Evolutionary conservation across 1,140 invertebrate species (phyloP), one percentile per base, ranked within the genome.

Genomic region (Antheraea pernyi): DNA sequence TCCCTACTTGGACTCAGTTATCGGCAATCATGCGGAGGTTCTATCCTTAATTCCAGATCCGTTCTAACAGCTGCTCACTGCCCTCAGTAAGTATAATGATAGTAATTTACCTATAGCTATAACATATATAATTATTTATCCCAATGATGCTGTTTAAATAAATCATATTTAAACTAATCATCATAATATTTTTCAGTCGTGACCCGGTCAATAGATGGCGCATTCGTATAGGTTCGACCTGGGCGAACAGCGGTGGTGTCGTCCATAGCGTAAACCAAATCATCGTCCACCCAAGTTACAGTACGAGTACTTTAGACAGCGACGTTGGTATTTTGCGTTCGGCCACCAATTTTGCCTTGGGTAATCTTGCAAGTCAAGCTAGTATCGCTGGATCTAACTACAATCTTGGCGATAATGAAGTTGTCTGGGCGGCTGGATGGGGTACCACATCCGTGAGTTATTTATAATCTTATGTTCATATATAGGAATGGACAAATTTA

Each of bases 281-380:
- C 13, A 79, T 77, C 42, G n/a, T 59, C 8, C 94, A 96, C 78
- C 91, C 93, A 0, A 71, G 86, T 9, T 96, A 93, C 76, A 93
- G 93, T 69, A 69, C 85, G 0, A 67, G 75, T 0, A 94, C 93
- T 71, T 81, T 95, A 2, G 82, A 91, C 6, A 94, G 96, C 76
- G 95, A 96, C 73, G 78, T 96, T 13, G 95, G 95, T 18, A 66
- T 79, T 8, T 3, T 78, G 13, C 65, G 67, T 22, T 42, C 42
- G 10, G 16, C 61, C 8, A 39, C 30, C 10, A 30, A 19, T 36
- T 36, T 75, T 7, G 7, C 0, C 0, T 67, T 69, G 22, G 70
- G 62, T 37, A 69, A 69, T 59, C 16, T 18, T 3, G 64, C 30
- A 7, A 22, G 6, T 0, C 13, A 64, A 6, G 71, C 63, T 30